Conservation (phyloP, 2,888 invertebrate species). For the Macaria liturata region DNA sequence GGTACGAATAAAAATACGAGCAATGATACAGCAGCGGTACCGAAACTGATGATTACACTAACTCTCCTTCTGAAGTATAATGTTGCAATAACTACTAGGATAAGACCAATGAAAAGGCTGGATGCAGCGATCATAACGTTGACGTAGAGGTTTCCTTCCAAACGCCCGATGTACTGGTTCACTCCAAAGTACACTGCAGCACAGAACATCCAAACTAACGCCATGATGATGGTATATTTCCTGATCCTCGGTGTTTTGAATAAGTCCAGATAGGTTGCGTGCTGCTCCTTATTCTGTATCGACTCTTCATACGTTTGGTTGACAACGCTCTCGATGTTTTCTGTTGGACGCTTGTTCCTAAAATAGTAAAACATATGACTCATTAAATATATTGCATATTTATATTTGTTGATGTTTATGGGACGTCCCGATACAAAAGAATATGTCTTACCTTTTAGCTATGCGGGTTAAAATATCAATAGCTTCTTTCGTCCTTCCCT, state of each 20-base stretch:
- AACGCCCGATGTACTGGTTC: slow-evolving; percentile 89
- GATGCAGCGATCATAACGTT: slow-evolving; percentile 89
- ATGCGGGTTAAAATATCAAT: slow-evolving; percentile 85
- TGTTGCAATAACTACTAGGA: slow-evolving; percentile 58
- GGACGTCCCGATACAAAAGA: too few relatives aligned
- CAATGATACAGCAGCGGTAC: slow-evolving; percentile 57
- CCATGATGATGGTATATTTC: slow-evolving; percentile 85
- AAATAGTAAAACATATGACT: slow-evolving; percentile 27
- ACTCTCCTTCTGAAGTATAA: slow-evolving; percentile 60
- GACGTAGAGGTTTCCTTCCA: slow-evolving; percentile 90
- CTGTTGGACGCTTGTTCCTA: slow-evolving; percentile 70
- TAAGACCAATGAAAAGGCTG: slow-evolving; percentile 55
- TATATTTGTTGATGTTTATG: too few relatives aligned
- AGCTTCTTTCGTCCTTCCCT: slow-evolving; percentile 85
- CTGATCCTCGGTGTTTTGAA: slow-evolving; percentile 87
- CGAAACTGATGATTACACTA: slow-evolving; percentile 57
- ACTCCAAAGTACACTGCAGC: slow-evolving; percentile 93
- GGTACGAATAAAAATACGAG: slow-evolving; percentile 65
- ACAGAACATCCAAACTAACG: slow-evolving; percentile 90
- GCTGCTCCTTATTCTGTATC: slow-evolving; percentile 49
- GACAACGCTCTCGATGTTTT: slow-evolving; percentile 60
- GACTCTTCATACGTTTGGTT: slow-evolving; percentile 44
- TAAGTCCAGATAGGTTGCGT: slow-evolving; percentile 78
- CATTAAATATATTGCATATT: too few relatives aligned
- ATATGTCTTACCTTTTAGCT: slow-evolving; percentile 71